phyloP scores from a whole-genome alignment of 2,797 vertebrate species.

The Varecia variegata region DNA sequence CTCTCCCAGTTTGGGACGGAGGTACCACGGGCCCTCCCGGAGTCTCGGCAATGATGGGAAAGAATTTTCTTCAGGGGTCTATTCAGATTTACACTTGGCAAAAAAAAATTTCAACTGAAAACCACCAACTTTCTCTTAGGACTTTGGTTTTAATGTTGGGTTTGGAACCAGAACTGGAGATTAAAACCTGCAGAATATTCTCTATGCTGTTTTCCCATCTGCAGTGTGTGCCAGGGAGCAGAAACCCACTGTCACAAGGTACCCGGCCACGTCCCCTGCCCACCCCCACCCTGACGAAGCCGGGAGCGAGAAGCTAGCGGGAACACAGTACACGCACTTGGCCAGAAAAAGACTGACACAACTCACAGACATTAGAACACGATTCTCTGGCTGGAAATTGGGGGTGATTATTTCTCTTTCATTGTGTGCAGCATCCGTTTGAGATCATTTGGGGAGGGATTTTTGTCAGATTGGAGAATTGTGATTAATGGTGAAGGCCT shows the following conservation, averaged over 20 bases:
- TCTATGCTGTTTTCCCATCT: not conserved
- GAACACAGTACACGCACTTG: not conserved
- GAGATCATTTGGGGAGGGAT: constrained; percentile 15
- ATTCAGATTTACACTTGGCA: not conserved
- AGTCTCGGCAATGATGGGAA: not conserved
- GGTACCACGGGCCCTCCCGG: not conserved
- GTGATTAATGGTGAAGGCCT: constrained; percentile 38
- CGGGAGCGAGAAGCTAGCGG: not conserved
- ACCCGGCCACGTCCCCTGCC: not conserved
- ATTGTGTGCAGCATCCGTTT: constrained; percentile 53
- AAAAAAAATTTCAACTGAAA: not conserved
- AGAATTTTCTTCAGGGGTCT: not conserved
- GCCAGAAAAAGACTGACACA: constrained; percentile 7
- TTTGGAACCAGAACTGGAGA: not conserved
- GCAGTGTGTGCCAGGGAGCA: not conserved
- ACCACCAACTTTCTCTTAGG: not conserved
- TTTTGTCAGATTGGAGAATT: constrained; percentile 52
- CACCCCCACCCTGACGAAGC: not conserved
- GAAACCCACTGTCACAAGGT: not conserved
- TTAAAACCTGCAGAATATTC: not conserved
- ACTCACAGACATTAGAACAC: not conserved
- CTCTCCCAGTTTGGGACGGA: not conserved
- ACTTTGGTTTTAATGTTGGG: constrained; percentile 19
- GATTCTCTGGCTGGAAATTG: constrained; percentile 18
- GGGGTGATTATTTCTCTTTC: constrained; percentile 53